Evolutionary conservation across 2,888 invertebrate species (phyloP), one percentile per base, ranked within the genome.

Genomic region (Agrotis puta): DNA sequence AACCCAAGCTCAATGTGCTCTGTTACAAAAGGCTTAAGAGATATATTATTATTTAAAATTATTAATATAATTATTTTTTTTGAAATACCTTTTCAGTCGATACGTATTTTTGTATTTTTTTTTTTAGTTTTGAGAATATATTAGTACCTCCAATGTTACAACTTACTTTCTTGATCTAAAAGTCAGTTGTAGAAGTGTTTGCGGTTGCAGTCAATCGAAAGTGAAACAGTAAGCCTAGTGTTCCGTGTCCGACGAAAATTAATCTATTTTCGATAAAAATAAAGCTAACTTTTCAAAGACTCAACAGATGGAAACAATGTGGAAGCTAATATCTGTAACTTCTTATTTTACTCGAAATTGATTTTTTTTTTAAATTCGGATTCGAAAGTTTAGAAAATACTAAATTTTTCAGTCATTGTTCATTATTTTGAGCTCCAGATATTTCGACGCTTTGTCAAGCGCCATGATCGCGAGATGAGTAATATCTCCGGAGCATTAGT

Each of bases 201-300:
- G 80, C 48, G 77, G 74, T 77, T 54, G 47, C 24, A 50, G 39
- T 53, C 39, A n/a, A 74, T 66, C 11, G 58, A 77, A 79, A 77
- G 80, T 77, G 66, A 79, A 79, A 66, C 58, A 51, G 6, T 2
- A 48, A 5, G 47, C 27, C 24, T 66, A 63, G 39, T 45, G 57
- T 76, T 79, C 78, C 54, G 64, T 79, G 59, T 72, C 64, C 56
- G 13, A 50, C n/a, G 16, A 61, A 57, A 50, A 64, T 11, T 18
- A 24, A 63, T 53, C 13, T 48, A 63, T 4, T 20, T 9, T 22
- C 18, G 2, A 22, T n/a, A 1, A 14, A 6, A 13, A 22, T 59
- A 22, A 54, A 0, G 54, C 2, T 9, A n/a, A 18, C 0, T 53
- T 53, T 53, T 22, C 14, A 18, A 18, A 27, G 0, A 47, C 4